phyloP scores from a whole-genome alignment of 2,113 vertebrate genomes.

The Aramus guarauna region DNA sequence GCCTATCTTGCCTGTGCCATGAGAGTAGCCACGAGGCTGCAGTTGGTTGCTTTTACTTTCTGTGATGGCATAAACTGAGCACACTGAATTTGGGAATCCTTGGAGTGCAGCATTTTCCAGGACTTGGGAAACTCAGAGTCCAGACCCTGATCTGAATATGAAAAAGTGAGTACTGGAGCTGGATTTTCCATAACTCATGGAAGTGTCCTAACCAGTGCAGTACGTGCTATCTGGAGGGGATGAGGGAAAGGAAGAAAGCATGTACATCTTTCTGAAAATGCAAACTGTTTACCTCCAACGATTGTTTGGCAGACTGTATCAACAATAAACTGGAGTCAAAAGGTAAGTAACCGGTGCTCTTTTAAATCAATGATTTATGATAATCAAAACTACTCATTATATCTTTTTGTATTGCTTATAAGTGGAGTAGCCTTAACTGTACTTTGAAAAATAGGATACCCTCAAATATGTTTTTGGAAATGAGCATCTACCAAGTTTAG shows the following conservation, averaged over 20 bases:
- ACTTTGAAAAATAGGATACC: neutral
- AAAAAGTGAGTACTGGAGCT: neutral
- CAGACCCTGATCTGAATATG: neutral
- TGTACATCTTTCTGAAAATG: neutral
- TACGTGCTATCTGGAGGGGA: no score
- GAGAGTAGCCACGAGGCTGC: neutral
- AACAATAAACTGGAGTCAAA: neutral
- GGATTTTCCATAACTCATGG: neutral
- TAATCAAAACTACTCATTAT: neutral
- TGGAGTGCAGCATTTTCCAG: neutral
- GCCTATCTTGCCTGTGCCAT: fast-evolving
- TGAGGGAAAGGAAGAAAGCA: neutral
- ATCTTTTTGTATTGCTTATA: neutral
- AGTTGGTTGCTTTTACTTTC: neutral
- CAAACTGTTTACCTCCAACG: neutral
- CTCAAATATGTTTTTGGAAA: neutral
- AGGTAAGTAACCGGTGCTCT: neutral
- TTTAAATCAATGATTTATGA: neutral
- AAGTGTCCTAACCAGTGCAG: neutral
- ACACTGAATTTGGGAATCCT: neutral
- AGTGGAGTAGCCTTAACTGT: neutral
- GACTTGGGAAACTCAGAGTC: neutral
- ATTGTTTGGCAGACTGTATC: neutral
- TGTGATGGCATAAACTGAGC: neutral
- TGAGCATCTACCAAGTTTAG: neutral